Evolutionary conservation across 2,797 vertebrate genomes (phyloP), one percentile per base, ranked within the genome.

Genomic region (Hypotaenidia okinawae): DNA sequence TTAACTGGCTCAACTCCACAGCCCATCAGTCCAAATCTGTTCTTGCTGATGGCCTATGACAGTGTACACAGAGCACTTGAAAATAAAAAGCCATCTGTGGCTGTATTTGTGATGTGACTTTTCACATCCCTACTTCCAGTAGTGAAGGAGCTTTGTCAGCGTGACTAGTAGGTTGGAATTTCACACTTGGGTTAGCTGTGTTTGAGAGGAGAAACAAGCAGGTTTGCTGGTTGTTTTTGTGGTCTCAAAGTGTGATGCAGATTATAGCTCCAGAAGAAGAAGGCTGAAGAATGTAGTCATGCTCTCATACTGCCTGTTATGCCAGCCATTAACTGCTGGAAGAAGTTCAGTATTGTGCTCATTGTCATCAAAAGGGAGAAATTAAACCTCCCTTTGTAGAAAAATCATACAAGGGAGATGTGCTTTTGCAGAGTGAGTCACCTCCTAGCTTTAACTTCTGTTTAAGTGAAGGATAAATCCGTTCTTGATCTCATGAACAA

Each of bases 381-480:
- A 96, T 93, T 88, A 91, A 93, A 68, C 59, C 77, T 90, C 41
- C 22, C 37, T 89, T 86, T 89, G 80, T 66, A 89, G 88, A 83
- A 92, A 94, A 94, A 74, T 87, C 83, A 64, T 89, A 93, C 52
- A 77, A 87, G 86, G 54, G 77, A 95, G 86, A 85, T 27, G 54
- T 94, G 93, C 59, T 94, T 94, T 94, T 94, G 64, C 63, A 80
- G 85, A 86, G 57, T 96, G 96, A 96, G 94, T 97, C 96, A 97
- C 90, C 87, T 93, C 80, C 83, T 79, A 69, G 54, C 68, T 94
- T 93, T 77, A 92, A 79, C 67, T 94, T 79, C 89, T 88, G 69
- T 86, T 79, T 49, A 82, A 94, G 83, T 47, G 85, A 80, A 70
- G 90, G 80, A 94, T 90, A 94, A 96, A 94, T 93, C 77, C 2